phyloP scores from a whole-genome alignment of 2,113 vertebrate genomes.

The Girardinichthys multiradiatus region DNA sequence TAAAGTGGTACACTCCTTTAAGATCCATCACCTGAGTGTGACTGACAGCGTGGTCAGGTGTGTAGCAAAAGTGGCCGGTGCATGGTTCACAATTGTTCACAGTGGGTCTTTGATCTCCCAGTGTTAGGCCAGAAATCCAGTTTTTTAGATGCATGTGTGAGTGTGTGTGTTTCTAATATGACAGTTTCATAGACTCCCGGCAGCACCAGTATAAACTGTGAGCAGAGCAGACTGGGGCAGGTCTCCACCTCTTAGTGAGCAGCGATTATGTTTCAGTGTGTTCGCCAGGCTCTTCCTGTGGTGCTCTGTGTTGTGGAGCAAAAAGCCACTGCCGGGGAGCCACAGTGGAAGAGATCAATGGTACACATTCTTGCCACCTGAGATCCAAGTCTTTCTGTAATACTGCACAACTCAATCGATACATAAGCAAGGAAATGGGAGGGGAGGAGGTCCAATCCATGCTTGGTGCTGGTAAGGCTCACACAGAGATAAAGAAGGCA shows the following conservation, averaged over 20 bases:
- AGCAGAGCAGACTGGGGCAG: constrained; percentile 61
- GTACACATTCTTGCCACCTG: constrained; percentile 86
- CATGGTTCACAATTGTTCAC: constrained; percentile 85
- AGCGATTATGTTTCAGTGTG: constrained; percentile 68
- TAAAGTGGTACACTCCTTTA: constrained; percentile 5
- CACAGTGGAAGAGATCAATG: constrained; percentile 84
- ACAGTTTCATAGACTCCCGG: constrained; percentile 1
- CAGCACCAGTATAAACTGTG: constrained; percentile 64
- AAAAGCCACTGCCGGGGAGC: constrained; percentile 75
- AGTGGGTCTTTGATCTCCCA: constrained; percentile 87
- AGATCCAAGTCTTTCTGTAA: constrained; percentile 86
- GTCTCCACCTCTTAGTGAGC: constrained; percentile 47
- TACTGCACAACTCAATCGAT: constrained; percentile 89
- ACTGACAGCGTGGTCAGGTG: constrained; percentile 89
- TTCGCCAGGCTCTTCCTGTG: constrained; percentile 64
- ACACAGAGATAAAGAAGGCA: constrained; percentile 63
- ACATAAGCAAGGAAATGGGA: constrained; percentile 64
- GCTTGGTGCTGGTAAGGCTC: constrained; percentile 69
- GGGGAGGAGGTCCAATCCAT: constrained; percentile 70
- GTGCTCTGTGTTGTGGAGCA: constrained; percentile 71
- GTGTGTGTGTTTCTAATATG: not conserved
- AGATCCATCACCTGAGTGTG: constrained; percentile 63
- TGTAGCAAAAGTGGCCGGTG: constrained; percentile 78
- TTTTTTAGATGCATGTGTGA: constrained; percentile 60
- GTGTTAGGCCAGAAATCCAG: constrained; percentile 80